Evolutionary conservation across 2,797 vertebrate species (phyloP).

Genomic region (Pygocentrus nattereri): DNA sequence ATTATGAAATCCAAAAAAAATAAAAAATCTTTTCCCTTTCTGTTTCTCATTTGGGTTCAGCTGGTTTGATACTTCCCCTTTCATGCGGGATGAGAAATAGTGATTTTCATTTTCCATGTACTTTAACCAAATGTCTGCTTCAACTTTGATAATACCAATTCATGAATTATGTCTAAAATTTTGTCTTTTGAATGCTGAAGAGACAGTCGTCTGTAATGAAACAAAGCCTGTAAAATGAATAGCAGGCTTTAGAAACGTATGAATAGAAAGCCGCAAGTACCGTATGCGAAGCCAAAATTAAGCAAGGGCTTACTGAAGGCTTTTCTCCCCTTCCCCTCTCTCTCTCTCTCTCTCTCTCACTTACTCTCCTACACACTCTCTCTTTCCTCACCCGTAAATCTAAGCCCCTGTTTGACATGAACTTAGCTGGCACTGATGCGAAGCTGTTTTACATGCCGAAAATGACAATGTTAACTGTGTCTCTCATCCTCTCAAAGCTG

Average conservation of each 20-base stretch:
- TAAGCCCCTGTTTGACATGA: constrained; percentile 57
- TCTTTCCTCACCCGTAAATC: constrained; percentile 45
- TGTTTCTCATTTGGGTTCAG: constrained; percentile 23
- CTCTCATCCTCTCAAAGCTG: constrained; percentile 63
- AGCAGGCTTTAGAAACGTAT: constrained; percentile 51
- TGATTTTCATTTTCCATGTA: constrained; percentile 41
- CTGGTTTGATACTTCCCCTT: constrained; percentile 24
- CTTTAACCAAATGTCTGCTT: constrained; percentile 53
- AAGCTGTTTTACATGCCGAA: constrained; percentile 56
- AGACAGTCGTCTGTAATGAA: constrained; percentile 50
- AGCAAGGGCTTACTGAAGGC: constrained; percentile 57
- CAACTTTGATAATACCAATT: constrained; percentile 54
- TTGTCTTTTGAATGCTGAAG: constrained; percentile 50
- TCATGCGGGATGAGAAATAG: constrained; percentile 43
- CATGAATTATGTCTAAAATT: constrained; percentile 56
- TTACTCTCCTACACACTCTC: neutral
- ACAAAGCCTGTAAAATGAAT: constrained; percentile 60
- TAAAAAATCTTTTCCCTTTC: constrained; percentile 30
- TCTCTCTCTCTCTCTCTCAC: constrained; percentile 11
- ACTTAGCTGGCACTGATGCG: constrained; percentile 57
- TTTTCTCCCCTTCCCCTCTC: constrained; percentile 15
- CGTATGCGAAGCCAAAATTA: constrained; percentile 52
- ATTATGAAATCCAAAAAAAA: constrained; percentile 41
- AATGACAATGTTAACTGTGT: constrained; percentile 61
- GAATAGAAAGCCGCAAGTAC: constrained; percentile 56